A percentile compares a stretch with the other conserved stretches of the same genome.
Conservation (phyloP, 92 coral and sea anemone species). For the Paragorgia papillata region DNA sequence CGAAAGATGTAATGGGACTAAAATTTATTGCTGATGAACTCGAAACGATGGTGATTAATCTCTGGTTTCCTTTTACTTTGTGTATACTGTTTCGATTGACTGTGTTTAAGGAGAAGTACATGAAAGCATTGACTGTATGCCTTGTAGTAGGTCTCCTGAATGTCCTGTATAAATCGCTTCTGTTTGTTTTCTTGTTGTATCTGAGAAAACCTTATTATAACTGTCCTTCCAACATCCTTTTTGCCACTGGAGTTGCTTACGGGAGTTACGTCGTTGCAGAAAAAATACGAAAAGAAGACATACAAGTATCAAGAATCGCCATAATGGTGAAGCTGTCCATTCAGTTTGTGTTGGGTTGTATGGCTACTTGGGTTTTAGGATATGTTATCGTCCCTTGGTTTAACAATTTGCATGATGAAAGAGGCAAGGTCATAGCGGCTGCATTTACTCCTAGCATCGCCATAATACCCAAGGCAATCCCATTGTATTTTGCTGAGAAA, state of each 20-base stretch:
- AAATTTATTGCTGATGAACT: background rate
- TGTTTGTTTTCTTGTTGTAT: background rate
- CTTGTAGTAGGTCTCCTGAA: background rate
- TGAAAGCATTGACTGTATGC: background rate
- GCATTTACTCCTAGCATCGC: constrained; percentile 57
- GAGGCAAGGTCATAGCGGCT: constrained; percentile 53
- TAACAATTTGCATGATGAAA: constrained; percentile 20
- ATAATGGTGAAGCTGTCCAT: too few relatives aligned
- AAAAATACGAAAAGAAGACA: background rate
- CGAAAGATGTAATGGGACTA: background rate
- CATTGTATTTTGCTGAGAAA: constrained; percentile 31
- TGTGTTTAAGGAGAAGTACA: background rate
- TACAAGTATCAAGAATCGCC: background rate
- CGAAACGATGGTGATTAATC: background rate
- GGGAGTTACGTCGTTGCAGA: background rate
- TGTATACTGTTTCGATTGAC: background rate
- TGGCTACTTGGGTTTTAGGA: too few relatives aligned
- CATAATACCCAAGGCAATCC: constrained; percentile 6
- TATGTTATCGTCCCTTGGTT: constrained; percentile 51
- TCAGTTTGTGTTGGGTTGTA: too few relatives aligned
- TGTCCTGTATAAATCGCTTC: background rate
- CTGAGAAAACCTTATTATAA: background rate
- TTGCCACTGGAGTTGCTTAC: background rate
- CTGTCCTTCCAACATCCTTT: background rate
- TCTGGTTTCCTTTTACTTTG: constrained; percentile 1